These are phyloP conservation scores for Mizuhopecten yessoensis DNA, from an alignment of 1,140 invertebrate species.

Conservation along the genomic window DNA sequence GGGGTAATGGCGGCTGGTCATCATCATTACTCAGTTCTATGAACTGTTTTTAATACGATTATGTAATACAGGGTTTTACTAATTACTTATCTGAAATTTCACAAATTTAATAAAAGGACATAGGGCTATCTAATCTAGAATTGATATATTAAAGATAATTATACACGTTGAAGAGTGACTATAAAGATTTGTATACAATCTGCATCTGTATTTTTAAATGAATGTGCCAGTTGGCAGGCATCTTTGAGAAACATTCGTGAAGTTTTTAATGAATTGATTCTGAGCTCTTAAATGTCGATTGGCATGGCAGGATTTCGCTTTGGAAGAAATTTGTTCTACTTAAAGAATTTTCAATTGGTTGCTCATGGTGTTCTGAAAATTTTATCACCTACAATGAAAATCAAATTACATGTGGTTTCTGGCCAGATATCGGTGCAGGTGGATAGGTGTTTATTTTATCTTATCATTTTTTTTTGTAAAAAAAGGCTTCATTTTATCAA, in stretches of 20 bases:
- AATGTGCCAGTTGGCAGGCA: background rate
- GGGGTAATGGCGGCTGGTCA: background rate
- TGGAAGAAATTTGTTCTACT: background rate
- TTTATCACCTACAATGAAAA: background rate
- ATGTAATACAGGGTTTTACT: background rate
- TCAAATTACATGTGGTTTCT: conserved; percentile 11
- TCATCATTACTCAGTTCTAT: background rate
- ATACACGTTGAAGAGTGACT: background rate
- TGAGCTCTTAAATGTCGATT: background rate
- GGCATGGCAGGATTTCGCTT: background rate
- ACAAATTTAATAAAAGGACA: background rate
- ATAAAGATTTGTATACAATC: background rate
- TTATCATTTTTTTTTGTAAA: background rate
- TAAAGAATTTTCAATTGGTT: background rate
- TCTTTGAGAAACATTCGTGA: background rate
- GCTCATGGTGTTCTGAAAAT: background rate
- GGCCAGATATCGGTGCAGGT: conserved; percentile 5
- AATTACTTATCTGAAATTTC: background rate
- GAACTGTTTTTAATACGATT: background rate
- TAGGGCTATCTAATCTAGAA: background rate
- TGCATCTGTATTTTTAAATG: background rate
- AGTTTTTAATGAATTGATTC: background rate
- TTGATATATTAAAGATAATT: background rate
- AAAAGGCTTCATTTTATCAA: conserved; percentile 8
- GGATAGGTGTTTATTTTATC: background rate